phyloP scores from a whole-genome alignment of 1,140 invertebrate species.

The Ceratoteleas bidentatus region DNA sequence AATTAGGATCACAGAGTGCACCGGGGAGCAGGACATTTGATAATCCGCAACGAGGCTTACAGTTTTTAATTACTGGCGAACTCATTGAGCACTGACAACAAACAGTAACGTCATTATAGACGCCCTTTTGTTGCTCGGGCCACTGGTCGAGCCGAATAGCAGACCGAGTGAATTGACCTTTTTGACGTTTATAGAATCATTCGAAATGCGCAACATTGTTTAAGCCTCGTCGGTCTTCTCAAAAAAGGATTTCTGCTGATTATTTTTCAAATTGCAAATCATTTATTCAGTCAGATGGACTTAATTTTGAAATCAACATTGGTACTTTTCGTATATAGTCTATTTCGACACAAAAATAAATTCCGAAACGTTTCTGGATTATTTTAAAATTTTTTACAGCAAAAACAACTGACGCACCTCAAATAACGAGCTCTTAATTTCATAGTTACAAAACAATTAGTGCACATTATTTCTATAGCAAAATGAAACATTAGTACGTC shows the following conservation, averaged over 20 bases:
- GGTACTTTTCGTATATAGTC: too few relatives aligned
- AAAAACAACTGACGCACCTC: too few relatives aligned
- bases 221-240: constrained; percentile 5
- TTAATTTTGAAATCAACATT: too few relatives aligned
- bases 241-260: constrained; percentile 28
- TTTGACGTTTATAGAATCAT: constrained; percentile 52
- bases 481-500: too few relatives aligned
- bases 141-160: constrained; percentile 9
- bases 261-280: too few relatives aligned
- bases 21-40: constrained; percentile 22
- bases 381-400: too few relatives aligned
- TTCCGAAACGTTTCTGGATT: too few relatives aligned
- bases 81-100: constrained; percentile 32
- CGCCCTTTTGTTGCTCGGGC: constrained; percentile 32
- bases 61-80: constrained; percentile 33
- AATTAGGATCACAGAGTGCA: constrained; percentile 29
- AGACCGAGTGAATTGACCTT: constrained; percentile 41
- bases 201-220: constrained; percentile 48
- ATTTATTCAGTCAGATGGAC: too few relatives aligned
- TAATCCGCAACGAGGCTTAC: constrained; percentile 27
- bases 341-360: too few relatives aligned
- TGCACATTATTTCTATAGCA: too few relatives aligned
- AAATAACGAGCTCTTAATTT: too few relatives aligned
- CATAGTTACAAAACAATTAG: too few relatives aligned
- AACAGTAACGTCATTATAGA: constrained; percentile 49